A percentile compares a stretch with the other conserved stretches of the same genome.
Conservation (phyloP, 2,113 vertebrate genomes). For the Neodontobutis hainanensis region DNA sequence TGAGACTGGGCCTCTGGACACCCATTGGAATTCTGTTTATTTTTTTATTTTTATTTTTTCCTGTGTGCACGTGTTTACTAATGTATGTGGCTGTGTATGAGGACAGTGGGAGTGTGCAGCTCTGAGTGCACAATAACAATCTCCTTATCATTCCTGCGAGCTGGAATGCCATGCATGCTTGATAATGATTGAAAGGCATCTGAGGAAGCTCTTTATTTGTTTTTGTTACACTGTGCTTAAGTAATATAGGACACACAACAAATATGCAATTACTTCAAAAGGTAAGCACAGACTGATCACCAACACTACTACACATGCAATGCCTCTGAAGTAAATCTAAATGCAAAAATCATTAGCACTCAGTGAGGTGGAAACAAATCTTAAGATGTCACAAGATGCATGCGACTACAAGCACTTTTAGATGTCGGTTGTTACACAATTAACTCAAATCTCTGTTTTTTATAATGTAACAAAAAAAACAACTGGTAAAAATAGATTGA, state of each 20-base stretch:
- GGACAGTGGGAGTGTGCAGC: slow-evolving; percentile 71
- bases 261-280: slow-evolving; percentile 42
- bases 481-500: too few relatives aligned
- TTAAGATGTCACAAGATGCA: too few relatives aligned
- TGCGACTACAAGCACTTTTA: too few relatives aligned
- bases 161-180: slow-evolving; percentile 78
- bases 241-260: slow-evolving; percentile 63
- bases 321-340: too few relatives aligned
- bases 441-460: too few relatives aligned
- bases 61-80: slow-evolving; percentile 31
- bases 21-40: slow-evolving; percentile 23
- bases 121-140: slow-evolving; percentile 79
- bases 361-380: too few relatives aligned
- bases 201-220: slow-evolving; percentile 78
- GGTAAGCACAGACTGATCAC: slow-evolving; percentile 23
- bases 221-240: slow-evolving; percentile 65
- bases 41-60: slow-evolving; percentile 1
- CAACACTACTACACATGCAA: slow-evolving; percentile 5
- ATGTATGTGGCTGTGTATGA: slow-evolving; percentile 52
- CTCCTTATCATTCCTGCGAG: slow-evolving; percentile 79
- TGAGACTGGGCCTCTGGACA: slow-evolving; percentile 61
- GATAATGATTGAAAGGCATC: slow-evolving; percentile 75
- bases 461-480: too few relatives aligned
- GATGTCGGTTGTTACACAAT: too few relatives aligned
- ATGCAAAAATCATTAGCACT: too few relatives aligned